Evolutionary conservation across 1,140 invertebrate genomes (phyloP), one percentile per base, ranked within the genome.

Genomic region (Phymorhynchus buccinoides): DNA sequence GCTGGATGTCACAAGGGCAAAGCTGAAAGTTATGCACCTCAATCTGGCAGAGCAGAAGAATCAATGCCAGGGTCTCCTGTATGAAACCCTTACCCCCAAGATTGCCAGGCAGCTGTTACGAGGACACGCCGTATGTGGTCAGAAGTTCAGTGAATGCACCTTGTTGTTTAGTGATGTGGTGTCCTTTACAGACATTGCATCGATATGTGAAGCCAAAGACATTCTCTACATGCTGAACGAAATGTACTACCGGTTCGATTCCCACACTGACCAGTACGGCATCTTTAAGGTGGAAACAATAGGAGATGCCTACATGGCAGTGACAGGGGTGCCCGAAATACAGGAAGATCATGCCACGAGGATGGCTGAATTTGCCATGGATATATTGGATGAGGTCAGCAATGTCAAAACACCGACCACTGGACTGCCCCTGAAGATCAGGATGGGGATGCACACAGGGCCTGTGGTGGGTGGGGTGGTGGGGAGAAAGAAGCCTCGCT

Each of bases 391-490:
- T 1, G 80, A 77, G 32, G 83, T 81, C 2, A 52, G 78, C 35
- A 62, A 87, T 35, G 86, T 90, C 7, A 83, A 73, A 7, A 88
- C 88, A n/a, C 88, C 89, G 42, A 85, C 1, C 85, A 30, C 86
- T 83, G 18, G 85, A 84, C 6, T 85, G 85, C 56, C 56, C 12
- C 22, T 62, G 14, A 62, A 62, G 94, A 95, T 98, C 0, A 94
- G 98, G 87, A 98, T 99, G 91, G 98, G 97, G 84, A 96, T 98
- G 87, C 97, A 98, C 90, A 97, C 97, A 88, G 90, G 91, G 22
- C 88, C 91, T 1, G 84, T 91, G n/a, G 89, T 92, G 4, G 84
- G 90, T 44, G 92, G 92, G 14, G 90, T 93, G 7, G 87, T 92
- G 41, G 90, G 91, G 0, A 80, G 85, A 7, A 88, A 88, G 71